A percentile compares a stretch with the other conserved stretches of the same genome.
Evolutionary conservation across 2,113 vertebrate genomes (phyloP).

Genomic region (Megaceryle maxima): DNA sequence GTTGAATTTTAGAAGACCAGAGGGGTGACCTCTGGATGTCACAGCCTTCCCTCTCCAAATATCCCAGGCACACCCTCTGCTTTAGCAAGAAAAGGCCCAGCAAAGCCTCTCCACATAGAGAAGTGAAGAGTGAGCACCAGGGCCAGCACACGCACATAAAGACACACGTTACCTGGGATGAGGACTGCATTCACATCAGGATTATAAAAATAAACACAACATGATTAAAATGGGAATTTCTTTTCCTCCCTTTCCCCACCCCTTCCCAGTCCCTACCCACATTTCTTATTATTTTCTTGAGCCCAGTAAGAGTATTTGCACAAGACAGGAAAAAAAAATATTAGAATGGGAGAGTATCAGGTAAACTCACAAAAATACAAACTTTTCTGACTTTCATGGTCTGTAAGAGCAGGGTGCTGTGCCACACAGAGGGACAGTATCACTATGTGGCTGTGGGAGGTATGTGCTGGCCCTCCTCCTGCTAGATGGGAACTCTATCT

Average conservation of each 20-base stretch:
- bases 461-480: not conserved
- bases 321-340: not conserved
- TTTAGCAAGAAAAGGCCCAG: slow-evolving; percentile 34
- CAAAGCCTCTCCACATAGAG: not conserved
- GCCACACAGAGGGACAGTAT: not conserved
- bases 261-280: not conserved
- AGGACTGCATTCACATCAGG: slow-evolving; percentile 76
- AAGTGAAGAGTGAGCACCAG: slow-evolving; percentile 3
- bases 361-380: not conserved
- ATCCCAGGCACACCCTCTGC: slow-evolving; percentile 35
- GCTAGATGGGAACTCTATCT: not conserved
- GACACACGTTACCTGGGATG: slow-evolving; percentile 81
- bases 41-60: not conserved
- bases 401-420: not conserved
- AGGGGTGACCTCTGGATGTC: not conserved
- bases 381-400: not conserved
- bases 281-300: not conserved
- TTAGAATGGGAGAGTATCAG: not conserved
- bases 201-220: slow-evolving; percentile 65
- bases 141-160: slow-evolving; percentile 56
- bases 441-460: not conserved
- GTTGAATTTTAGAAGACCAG: not conserved
- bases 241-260: not conserved
- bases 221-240: slow-evolving; percentile 56
- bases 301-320: not conserved